These are phyloP conservation scores for Laticauda colubrina DNA, from an alignment of 2,113 vertebrate species.

Conservation along the genomic window DNA sequence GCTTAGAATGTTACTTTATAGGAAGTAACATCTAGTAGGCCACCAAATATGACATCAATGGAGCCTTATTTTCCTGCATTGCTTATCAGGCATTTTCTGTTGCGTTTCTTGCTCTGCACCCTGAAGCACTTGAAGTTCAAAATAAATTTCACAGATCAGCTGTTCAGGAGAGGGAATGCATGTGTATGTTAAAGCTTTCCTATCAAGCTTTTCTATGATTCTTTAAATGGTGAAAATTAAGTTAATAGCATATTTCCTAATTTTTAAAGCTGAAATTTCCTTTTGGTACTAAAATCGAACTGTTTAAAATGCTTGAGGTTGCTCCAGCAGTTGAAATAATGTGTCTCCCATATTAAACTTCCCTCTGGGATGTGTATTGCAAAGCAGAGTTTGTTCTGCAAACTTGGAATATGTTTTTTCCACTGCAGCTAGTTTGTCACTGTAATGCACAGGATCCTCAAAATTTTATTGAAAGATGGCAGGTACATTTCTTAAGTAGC, in stretches of 20 bases:
- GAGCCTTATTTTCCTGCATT: background rate
- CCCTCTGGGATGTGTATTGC: background rate
- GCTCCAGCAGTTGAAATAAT: background rate
- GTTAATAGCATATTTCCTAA: background rate
- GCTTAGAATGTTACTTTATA: background rate
- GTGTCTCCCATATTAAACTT: background rate
- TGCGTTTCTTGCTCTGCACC: background rate
- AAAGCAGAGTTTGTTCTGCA: background rate
- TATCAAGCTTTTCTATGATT: too few relatives aligned
- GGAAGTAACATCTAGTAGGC: background rate
- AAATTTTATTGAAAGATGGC: background rate
- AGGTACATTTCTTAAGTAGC: background rate
- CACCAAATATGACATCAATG: background rate
- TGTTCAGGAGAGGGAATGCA: background rate
- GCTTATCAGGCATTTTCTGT: background rate
- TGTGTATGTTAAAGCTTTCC: background rate
- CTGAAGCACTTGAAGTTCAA: background rate
- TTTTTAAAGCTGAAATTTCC: background rate
- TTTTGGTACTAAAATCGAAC: background rate
- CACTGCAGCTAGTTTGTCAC: background rate
- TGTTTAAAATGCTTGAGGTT: background rate
- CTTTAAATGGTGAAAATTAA: background rate
- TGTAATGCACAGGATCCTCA: background rate
- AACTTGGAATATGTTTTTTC: background rate
- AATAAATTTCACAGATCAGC: background rate